Conservation (phyloP, 2,888 invertebrate species). For the Troides oblongomaculatus region DNA sequence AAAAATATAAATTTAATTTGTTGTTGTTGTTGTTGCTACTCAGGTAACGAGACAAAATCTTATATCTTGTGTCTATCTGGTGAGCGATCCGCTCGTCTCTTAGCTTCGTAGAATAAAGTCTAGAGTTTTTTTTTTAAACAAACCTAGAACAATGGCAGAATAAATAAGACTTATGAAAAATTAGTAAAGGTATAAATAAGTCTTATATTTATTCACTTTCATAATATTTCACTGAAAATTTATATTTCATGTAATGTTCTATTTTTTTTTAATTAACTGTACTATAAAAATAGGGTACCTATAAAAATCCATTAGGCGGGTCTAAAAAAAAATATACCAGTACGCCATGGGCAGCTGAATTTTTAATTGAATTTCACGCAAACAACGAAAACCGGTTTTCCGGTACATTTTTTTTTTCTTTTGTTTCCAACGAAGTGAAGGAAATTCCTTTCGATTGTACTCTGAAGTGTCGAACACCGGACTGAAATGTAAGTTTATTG, state of each 20-base stretch:
- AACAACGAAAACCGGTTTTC: constrained; percentile 25
- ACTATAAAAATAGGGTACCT: background rate
- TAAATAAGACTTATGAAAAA: too few relatives aligned
- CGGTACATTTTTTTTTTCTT: constrained; percentile 3
- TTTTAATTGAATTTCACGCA: constrained; percentile 30
- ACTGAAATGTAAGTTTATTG: background rate
- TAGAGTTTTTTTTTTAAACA: too few relatives aligned
- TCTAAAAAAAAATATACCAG: constrained; percentile 14
- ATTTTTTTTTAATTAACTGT: constrained; percentile 1
- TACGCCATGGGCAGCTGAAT: constrained; percentile 20
- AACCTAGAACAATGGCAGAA: too few relatives aligned
- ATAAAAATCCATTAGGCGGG: constrained; percentile 21
- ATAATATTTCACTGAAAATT: too few relatives aligned
- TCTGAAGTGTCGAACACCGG: constrained; percentile 8
- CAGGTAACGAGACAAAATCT: too few relatives aligned
- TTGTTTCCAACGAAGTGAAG: constrained; percentile 2
- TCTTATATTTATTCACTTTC: too few relatives aligned
- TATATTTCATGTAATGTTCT: background rate
- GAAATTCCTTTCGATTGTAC: constrained; percentile 17
- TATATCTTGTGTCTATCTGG: too few relatives aligned
- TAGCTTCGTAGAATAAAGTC: too few relatives aligned
- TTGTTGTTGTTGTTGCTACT: too few relatives aligned
- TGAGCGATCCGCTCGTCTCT: too few relatives aligned
- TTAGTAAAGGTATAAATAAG: too few relatives aligned
- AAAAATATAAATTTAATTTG: too few relatives aligned